A percentile compares a stretch with the other conserved stretches of the same genome.
These are phyloP conservation scores for Bagarius yarrelli DNA, from an alignment of 2,113 vertebrate species.

Conservation along the genomic window DNA sequence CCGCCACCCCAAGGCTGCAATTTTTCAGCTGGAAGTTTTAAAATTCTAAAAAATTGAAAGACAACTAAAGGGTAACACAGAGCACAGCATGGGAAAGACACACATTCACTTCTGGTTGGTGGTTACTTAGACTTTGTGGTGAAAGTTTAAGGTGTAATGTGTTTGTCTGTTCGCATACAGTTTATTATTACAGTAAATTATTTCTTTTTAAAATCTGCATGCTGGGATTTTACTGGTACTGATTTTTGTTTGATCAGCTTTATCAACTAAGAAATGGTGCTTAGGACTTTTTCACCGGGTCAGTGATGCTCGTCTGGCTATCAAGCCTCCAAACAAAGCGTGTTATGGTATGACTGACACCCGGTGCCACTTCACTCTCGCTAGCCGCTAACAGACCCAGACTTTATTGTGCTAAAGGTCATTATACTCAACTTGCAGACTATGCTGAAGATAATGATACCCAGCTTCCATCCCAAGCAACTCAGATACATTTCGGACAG, in stretches of 20 bases:
- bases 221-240: background rate
- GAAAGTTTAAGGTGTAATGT: background rate
- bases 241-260: background rate
- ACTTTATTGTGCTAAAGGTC: conserved; percentile 31
- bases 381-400: background rate
- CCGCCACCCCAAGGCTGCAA: background rate
- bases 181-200: background rate
- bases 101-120: background rate
- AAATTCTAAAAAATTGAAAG: background rate
- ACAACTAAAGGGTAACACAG: background rate
- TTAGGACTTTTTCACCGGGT: background rate
- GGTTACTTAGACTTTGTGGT: background rate
- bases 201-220: background rate
- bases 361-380: background rate
- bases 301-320: background rate
- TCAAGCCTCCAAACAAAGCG: conserved; percentile 1
- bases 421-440: background rate
- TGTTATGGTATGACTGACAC: background rate
- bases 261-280: background rate
- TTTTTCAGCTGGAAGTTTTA: background rate
- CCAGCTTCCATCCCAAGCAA: background rate
- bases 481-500: conserved; percentile 12
- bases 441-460: conserved; percentile 20
- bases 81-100: background rate
- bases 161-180: background rate